Percentiles rank a stretch among this genome's conserved stretches.
Conservation (phyloP, 35 echinoderm and acorn worm species). For the Hemicentrotus pulcherrimus region DNA sequence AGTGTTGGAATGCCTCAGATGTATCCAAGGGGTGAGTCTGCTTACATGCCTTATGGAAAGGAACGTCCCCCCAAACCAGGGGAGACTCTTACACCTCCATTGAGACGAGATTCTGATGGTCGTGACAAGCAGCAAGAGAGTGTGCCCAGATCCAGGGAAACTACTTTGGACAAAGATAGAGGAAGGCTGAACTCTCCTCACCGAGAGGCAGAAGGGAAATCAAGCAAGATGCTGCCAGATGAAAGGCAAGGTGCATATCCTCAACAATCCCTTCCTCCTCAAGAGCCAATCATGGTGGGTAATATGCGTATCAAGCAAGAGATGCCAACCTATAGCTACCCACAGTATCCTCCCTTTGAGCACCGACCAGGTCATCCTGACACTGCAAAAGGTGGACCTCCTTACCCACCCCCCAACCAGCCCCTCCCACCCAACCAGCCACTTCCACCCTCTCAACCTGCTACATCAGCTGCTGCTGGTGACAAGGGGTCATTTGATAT, state of each 20-base stretch:
- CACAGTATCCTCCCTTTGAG: background rate
- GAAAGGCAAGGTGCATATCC: background rate
- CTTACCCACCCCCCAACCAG: background rate
- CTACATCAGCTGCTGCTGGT: background rate
- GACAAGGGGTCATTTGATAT: conserved; percentile 41
- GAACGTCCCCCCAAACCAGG: background rate
- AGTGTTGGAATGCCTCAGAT: conserved; percentile 35
- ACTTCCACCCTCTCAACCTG: background rate
- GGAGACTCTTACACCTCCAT: background rate
- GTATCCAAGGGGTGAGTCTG: background rate
- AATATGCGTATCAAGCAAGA: conserved; percentile 42
- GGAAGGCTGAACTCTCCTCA: background rate
- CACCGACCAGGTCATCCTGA: background rate
- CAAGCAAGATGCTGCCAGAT: background rate
- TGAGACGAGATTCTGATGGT: background rate
- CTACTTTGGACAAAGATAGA: background rate
- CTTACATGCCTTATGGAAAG: conserved; percentile 29
- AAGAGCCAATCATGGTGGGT: conserved; percentile 38
- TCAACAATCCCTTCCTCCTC: background rate
- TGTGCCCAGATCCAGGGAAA: background rate
- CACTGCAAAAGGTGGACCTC: background rate
- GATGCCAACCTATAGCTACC: background rate
- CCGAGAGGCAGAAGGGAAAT: background rate
- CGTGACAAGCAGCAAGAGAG: background rate
- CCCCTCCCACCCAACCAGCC: background rate